Percentiles rank a stretch among this genome's conserved stretches.
Evolutionary conservation across 37 sponge, comb jelly and placozoan genomes (phyloP).

Genomic region (Theonella swinhoei): DNA sequence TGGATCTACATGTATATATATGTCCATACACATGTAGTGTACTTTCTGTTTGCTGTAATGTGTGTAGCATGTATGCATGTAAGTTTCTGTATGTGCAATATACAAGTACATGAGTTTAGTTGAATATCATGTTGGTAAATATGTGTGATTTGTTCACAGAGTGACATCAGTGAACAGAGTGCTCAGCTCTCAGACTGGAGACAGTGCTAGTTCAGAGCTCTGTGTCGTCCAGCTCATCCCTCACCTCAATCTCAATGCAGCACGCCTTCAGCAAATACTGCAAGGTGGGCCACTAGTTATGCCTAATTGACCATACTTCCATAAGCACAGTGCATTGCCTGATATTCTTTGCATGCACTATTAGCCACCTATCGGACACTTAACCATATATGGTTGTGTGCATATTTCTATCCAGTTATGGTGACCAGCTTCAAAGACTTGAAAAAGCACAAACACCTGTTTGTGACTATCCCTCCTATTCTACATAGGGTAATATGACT

Average conservation of each 20-base stretch:
- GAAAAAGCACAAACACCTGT: conserved; percentile 74
- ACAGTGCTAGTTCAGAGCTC: not conserved
- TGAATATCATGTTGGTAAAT: no score
- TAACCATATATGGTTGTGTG: conserved; percentile 18
- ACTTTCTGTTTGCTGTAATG: no score
- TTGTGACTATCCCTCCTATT: conserved; percentile 47
- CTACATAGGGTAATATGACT: conserved; percentile 38
- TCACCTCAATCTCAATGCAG: conserved; percentile 72
- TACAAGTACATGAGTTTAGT: no score
- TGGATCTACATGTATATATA: no score
- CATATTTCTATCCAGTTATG: conserved; percentile 20
- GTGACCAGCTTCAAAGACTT: conserved; percentile 75
- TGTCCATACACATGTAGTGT: no score
- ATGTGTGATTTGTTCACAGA: conserved; percentile 14
- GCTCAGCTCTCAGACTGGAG: not conserved
- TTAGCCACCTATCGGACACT: no score
- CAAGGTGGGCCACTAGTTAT: conserved; percentile 43
- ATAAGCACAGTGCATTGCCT: no score
- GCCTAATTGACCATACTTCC: not conserved
- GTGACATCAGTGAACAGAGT: conserved; percentile 65
- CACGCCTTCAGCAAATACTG: conserved; percentile 69
- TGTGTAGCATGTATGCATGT: no score
- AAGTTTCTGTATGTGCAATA: no score
- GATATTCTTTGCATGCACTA: no score
- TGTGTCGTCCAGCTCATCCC: conserved; percentile 74